Base-by-base conservation (phyloP, 2,888 invertebrate genomes). In the Frankliniella fusca region DNA sequence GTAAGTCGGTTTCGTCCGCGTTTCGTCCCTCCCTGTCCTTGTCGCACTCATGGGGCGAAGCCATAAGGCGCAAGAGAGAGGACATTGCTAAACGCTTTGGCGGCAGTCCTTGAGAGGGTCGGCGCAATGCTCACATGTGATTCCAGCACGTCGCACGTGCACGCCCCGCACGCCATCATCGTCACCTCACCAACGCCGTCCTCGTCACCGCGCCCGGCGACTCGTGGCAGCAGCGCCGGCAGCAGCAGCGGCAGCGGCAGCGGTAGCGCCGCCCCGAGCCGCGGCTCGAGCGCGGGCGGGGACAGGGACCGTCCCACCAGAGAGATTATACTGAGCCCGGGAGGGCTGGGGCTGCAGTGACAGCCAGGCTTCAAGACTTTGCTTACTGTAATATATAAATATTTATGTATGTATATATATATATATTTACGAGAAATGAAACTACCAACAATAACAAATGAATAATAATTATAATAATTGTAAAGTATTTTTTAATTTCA, bases 131-230 rank as follows among this genome's bases (percentile, higher is more conserved):
- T 38, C 38, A 38, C 2, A 3, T 5, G 38, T 38, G 38, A 38
- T 38, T 38, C 11, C 70, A 76, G 70, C 70, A 76, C 70, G 70
- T 76, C 70, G 70, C 70, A 27, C 70, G 70, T 76, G 70, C 70
- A 76, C 70, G 70, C 70, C 8, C 70, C 70, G 23, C 70, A 76
- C 70, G 23, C 70, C n/a, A 76, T 76, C 23, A 76, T 76, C 70
- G 70, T 76, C 70, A 76, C 70, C 70, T 76, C 70, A 23, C 70
- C 70, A 27, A 76, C 70, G 70, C 70, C 70, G 70, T 76, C 70
- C 70, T 76, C 70, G 23, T 76, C 70, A 0, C 70, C 70, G 23
- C 70, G 70, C 27, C 70, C 70, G 27, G 27, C 70, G 23, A 27
- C 70, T 38, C 38, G 38, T 5, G 38, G 38, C 70, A 7, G 61